Conservation (phyloP, 92 coral and sea anemone genomes). For the Phenganax subtilis region DNA sequence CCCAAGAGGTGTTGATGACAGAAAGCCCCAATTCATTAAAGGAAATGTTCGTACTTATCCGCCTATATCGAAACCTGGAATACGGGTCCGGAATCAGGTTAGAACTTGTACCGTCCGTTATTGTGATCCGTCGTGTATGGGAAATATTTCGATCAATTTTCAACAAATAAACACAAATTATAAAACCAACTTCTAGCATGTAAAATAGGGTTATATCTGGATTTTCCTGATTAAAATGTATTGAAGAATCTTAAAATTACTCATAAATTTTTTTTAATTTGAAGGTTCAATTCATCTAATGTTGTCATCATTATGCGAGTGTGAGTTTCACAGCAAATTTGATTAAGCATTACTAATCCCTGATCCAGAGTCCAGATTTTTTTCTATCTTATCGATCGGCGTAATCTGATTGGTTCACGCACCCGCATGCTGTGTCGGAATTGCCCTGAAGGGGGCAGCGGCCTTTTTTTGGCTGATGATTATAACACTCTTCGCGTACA, state of each 20-base stretch:
- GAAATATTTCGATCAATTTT: background rate
- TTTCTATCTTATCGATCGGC: background rate
- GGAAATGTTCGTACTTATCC: constrained; percentile 26
- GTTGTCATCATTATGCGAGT: no score
- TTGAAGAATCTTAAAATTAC: background rate
- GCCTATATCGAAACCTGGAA: background rate
- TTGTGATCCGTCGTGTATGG: no score
- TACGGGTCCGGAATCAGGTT: background rate
- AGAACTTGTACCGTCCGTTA: background rate
- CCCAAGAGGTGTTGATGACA: constrained; percentile 36
- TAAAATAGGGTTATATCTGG: background rate
- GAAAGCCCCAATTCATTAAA: constrained; percentile 32
- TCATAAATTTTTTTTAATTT: no score
- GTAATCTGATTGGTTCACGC: constrained; percentile 15
- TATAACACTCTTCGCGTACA: background rate
- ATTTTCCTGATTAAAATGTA: background rate
- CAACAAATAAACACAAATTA: background rate
- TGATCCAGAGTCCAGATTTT: background rate
- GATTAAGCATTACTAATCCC: background rate
- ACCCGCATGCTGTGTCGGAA: background rate
- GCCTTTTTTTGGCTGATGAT: constrained; percentile 10
- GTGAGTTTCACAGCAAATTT: no score
- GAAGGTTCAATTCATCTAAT: no score
- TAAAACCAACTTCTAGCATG: background rate
- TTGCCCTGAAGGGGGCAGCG: constrained; percentile 2